Conservation (phyloP, 2,797 vertebrate species). For the Acestrorhynchus altus region DNA sequence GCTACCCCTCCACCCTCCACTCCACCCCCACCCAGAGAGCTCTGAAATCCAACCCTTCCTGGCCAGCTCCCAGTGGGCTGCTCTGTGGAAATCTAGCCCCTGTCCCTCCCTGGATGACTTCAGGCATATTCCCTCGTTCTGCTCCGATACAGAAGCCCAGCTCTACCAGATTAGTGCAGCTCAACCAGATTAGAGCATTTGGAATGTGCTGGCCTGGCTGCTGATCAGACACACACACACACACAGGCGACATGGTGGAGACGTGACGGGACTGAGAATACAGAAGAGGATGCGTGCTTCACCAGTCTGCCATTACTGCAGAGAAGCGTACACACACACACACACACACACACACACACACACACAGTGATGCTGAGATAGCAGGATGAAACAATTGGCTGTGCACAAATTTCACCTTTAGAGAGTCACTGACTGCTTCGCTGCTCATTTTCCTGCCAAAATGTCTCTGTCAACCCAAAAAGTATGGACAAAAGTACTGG, state of each 20-base stretch:
- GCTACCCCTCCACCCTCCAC: slow-evolving; percentile 34
- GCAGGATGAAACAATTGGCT: slow-evolving; percentile 21
- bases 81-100: slow-evolving; percentile 48
- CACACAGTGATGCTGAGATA: slow-evolving; percentile 32
- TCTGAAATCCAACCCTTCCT: slow-evolving; percentile 78
- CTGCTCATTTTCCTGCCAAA: slow-evolving; percentile 10
- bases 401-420: slow-evolving; percentile 19
- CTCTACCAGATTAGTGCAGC: slow-evolving; percentile 27
- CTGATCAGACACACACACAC: slow-evolving; percentile 12
- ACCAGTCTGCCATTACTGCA: neutral
- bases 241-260: neutral
- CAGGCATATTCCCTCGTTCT: slow-evolving; percentile 58
- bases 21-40: slow-evolving; percentile 66
- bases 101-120: slow-evolving; percentile 64
- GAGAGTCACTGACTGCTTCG: slow-evolving; percentile 15
- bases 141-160: slow-evolving; percentile 51
- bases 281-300: neutral
- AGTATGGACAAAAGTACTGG: too few relatives aligned
- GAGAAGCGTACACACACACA: slow-evolving; percentile 1
- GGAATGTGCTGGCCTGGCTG: slow-evolving; percentile 2
- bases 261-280: slow-evolving; percentile 49
- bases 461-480: too few relatives aligned
- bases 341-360: neutral
- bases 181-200: slow-evolving; percentile 54
- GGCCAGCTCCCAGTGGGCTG: slow-evolving; percentile 56